A percentile compares a stretch with the other conserved stretches of the same genome.
These are phyloP conservation scores for Hormiphora californensis DNA, from an alignment of 37 sponge, comb jelly and placozoan species.

Conservation along the genomic window DNA sequence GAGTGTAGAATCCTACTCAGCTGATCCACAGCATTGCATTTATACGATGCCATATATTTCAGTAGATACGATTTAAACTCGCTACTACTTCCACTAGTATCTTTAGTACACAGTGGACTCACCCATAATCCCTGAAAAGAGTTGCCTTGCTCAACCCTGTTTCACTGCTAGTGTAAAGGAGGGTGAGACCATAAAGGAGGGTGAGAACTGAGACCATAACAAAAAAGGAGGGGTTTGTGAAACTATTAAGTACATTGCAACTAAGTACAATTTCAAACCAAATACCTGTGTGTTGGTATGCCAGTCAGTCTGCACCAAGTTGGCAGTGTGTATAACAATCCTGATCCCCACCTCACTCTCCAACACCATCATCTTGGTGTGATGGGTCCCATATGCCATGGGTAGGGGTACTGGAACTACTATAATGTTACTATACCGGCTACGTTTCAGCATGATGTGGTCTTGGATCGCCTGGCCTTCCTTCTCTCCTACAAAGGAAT, in stretches of 20 bases:
- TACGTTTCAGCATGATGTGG: not conserved
- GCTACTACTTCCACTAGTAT: not conserved
- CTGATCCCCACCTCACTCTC: constrained; percentile 69
- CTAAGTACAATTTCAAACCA: no score
- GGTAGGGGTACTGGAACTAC: not conserved
- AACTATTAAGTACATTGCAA: no score
- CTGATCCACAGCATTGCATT: not conserved
- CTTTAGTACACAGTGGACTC: constrained; percentile 70
- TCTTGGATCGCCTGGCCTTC: not conserved
- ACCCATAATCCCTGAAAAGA: constrained; percentile 69
- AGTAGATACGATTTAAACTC: constrained; percentile 9
- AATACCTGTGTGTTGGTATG: constrained; percentile 80
- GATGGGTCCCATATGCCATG: constrained; percentile 55
- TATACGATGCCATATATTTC: constrained; percentile 2
- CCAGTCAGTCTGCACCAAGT: constrained; percentile 83
- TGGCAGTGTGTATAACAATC: constrained; percentile 90
- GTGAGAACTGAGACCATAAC: no score
- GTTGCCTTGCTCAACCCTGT: no score
- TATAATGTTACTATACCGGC: not conserved
- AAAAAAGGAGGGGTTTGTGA: no score
- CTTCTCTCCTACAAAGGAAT: not conserved
- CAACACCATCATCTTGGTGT: constrained; percentile 89
- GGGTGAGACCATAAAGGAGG: no score
- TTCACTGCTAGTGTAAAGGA: no score
- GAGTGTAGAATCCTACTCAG: not conserved